phyloP scores from a whole-genome alignment of 2,888 invertebrate species.

The Pinctada fucata region DNA sequence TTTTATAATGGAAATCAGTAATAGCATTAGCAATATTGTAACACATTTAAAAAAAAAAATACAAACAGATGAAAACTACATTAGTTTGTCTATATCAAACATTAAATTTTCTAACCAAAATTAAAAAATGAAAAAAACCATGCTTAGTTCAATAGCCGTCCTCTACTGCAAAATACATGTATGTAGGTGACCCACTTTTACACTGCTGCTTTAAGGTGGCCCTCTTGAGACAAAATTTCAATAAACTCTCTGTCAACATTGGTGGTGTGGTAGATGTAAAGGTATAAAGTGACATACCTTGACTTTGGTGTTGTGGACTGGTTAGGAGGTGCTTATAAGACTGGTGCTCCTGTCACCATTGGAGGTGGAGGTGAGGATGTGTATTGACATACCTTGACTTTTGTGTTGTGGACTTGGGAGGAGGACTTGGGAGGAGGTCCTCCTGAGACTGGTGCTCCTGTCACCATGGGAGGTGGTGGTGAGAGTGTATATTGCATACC shows the following conservation, averaged over 20 bases:
- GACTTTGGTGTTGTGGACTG: neutral
- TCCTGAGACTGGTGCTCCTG: neutral
- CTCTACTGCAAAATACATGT: too few relatives aligned
- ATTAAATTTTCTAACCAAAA: too few relatives aligned
- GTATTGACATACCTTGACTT: constrained; percentile 9
- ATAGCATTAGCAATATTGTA: neutral
- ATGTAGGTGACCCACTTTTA: too few relatives aligned
- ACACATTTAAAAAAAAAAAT: neutral
- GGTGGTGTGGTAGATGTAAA: neutral
- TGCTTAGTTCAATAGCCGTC: too few relatives aligned
- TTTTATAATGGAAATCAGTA: neutral
- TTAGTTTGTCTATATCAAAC: too few relatives aligned
- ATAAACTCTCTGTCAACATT: neutral
- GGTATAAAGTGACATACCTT: neutral
- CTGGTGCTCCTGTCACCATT: neutral
- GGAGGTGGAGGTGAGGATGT: neutral
- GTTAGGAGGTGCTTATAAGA: constrained; percentile 11
- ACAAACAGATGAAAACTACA: too few relatives aligned
- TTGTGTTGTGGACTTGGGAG: constrained; percentile 8
- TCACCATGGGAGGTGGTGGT: neutral
- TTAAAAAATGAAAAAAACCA: too few relatives aligned
- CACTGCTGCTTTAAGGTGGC: too few relatives aligned
- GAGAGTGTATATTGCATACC: too few relatives aligned
- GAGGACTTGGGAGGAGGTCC: neutral
- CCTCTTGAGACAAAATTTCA: too few relatives aligned